phyloP scores from a whole-genome alignment of 2,113 vertebrate species.

The Platysternon megacephalum region DNA sequence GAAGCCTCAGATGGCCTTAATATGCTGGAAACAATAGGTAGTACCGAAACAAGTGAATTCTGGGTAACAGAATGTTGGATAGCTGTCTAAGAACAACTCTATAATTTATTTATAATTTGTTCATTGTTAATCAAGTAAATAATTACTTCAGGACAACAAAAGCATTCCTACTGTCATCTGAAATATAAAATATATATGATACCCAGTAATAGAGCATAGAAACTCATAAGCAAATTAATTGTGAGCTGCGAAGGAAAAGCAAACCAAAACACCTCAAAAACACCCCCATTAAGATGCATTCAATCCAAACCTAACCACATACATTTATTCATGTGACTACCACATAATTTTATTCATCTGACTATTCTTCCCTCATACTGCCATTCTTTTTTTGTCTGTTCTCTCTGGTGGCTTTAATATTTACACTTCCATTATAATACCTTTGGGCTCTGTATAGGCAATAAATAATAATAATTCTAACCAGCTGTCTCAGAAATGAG shows the following conservation, averaged over 20 bases:
- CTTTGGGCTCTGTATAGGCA: neutral
- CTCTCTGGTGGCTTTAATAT: neutral
- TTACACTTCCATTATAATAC: neutral
- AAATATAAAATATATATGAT: neutral
- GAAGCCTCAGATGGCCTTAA: constrained; percentile 23
- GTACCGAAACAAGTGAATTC: constrained; percentile 12
- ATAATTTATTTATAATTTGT: constrained; percentile 8
- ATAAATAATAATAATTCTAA: constrained; percentile 29
- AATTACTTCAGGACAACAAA: neutral
- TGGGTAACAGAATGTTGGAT: neutral
- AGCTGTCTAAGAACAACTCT: neutral
- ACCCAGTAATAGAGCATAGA: neutral
- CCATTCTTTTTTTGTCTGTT: neutral
- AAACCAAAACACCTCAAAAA: neutral
- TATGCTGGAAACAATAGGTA: neutral
- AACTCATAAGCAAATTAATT: neutral
- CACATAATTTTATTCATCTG: neutral
- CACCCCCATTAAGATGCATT: neutral
- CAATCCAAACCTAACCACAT: neutral
- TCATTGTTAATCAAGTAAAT: neutral
- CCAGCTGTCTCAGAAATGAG: constrained; percentile 30
- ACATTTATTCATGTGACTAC: neutral
- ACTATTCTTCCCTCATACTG: neutral
- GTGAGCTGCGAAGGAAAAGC: constrained; percentile 5
- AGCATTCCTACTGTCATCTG: neutral